A percentile compares a stretch with the other conserved stretches of the same genome.
phyloP scores from a whole-genome alignment of 1,140 invertebrate species.

The Trichomalopsis sarcophagae region DNA sequence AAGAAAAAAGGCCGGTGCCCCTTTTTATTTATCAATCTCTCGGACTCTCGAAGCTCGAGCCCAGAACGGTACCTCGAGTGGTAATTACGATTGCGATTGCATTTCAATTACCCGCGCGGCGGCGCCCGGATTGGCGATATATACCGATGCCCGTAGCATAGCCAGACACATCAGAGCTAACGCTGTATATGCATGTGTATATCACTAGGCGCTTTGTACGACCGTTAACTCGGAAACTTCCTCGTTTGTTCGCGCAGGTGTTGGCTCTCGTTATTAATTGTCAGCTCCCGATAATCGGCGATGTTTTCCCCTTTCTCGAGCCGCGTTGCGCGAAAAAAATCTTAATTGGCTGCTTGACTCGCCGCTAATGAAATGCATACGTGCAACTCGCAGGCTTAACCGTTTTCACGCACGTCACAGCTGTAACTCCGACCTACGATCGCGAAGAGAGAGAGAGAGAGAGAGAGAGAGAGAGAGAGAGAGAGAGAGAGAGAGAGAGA shows the following conservation, averaged over 20 bases:
- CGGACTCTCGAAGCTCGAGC: background rate
- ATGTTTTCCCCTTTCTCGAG: background rate
- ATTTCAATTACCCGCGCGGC: slow-evolving; percentile 40
- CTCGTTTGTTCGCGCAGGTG: background rate
- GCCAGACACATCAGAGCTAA: too few species aligned
- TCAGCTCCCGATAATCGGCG: background rate
- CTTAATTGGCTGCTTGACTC: background rate
- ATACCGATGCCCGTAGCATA: background rate
- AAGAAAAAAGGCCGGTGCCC: background rate
- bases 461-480: too few species aligned
- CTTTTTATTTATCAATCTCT: slow-evolving; percentile 8
- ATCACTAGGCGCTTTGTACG: too few species aligned
- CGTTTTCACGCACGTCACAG: background rate
- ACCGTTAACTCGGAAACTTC: slow-evolving; percentile 26
- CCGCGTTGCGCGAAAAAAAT: background rate
- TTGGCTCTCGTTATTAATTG: slow-evolving; percentile 27
- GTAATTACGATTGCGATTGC: slow-evolving; percentile 27
- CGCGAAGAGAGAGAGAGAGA: too few species aligned
- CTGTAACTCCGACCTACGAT: background rate
- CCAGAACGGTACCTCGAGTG: slow-evolving; percentile 24
- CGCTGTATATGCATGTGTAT: background rate
- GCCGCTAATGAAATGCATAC: too few species aligned
- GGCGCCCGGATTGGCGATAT: background rate
- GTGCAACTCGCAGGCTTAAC: background rate
- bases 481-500: too few species aligned